Conservation (phyloP, 2,797 vertebrate genomes). For the Fistularia commersonii region DNA sequence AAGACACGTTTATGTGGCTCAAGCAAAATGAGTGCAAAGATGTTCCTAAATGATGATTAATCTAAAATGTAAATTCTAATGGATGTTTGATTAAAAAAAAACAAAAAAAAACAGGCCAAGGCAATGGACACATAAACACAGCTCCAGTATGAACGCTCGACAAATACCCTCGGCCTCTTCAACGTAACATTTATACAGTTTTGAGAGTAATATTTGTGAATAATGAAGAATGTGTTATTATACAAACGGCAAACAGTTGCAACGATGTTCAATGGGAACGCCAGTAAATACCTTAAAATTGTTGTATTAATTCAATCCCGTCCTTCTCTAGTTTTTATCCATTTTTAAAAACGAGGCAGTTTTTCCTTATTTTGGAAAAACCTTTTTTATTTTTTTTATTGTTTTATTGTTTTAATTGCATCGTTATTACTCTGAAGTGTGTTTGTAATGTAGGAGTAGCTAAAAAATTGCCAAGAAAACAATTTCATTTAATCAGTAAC, state of each 20-base stretch:
- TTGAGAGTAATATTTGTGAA: slow-evolving; percentile 9
- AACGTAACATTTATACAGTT: background rate
- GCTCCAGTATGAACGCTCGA: slow-evolving; percentile 9
- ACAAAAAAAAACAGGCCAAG: slow-evolving; percentile 7
- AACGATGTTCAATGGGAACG: background rate
- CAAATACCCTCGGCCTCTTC: background rate
- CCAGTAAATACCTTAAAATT: no score
- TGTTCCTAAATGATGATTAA: slow-evolving; percentile 7
- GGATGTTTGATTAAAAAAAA: background rate
- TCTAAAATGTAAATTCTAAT: slow-evolving; percentile 7
- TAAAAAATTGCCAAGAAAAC: no score
- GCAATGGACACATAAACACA: slow-evolving; percentile 15
- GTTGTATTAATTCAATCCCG: no score
- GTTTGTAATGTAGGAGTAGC: no score
- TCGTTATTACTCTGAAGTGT: no score
- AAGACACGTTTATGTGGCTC: background rate
- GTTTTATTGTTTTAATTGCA: no score
- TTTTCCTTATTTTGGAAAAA: no score
- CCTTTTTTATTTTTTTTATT: no score
- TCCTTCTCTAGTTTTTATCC: no score
- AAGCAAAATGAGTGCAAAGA: slow-evolving; percentile 1
- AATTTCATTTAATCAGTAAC: no score
- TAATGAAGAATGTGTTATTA: background rate
- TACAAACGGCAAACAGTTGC: background rate
- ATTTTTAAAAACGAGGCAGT: no score